Conservation (phyloP, 1,140 invertebrate species). For the Drosophila grimshawi region DNA sequence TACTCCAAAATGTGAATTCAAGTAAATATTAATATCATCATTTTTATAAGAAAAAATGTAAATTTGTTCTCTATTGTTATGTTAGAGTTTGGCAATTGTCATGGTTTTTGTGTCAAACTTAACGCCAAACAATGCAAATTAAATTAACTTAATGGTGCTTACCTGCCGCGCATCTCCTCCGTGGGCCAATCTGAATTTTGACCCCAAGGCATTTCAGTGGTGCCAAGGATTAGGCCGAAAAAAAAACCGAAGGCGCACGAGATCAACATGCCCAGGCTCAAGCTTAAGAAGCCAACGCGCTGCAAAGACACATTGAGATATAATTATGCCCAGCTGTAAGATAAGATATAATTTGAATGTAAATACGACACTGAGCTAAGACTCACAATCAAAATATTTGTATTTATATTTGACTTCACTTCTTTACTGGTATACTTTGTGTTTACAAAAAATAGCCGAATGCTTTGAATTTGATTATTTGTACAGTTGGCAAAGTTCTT, state of each 20-base stretch:
- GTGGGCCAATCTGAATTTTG: slow-evolving; percentile 91
- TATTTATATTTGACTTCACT: neutral
- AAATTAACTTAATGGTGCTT: slow-evolving; percentile 62
- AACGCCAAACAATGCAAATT: slow-evolving; percentile 40
- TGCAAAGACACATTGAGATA: slow-evolving; percentile 83
- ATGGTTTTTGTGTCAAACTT: neutral
- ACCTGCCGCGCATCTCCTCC: slow-evolving; percentile 92
- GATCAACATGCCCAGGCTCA: slow-evolving; percentile 89
- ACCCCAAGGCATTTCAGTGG: slow-evolving; percentile 91
- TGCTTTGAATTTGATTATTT: slow-evolving; percentile 10
- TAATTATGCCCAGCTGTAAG: slow-evolving; percentile 64
- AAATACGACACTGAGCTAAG: neutral
- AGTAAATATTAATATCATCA: too few relatives aligned
- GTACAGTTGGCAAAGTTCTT: slow-evolving; percentile 9
- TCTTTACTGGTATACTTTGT: neutral
- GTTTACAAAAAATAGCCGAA: slow-evolving; percentile 1
- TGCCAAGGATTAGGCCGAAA: slow-evolving; percentile 90
- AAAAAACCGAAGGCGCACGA: slow-evolving; percentile 92
- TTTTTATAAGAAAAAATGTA: too few relatives aligned
- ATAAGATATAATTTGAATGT: neutral
- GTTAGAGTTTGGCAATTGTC: slow-evolving; percentile 17
- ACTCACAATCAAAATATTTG: slow-evolving; percentile 4
- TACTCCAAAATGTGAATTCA: too few relatives aligned
- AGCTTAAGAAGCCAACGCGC: slow-evolving; percentile 88
- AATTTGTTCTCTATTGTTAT: too few relatives aligned